Base-by-base conservation (phyloP, 2,113 vertebrate species). In the Sakesphorus luctuosus region DNA sequence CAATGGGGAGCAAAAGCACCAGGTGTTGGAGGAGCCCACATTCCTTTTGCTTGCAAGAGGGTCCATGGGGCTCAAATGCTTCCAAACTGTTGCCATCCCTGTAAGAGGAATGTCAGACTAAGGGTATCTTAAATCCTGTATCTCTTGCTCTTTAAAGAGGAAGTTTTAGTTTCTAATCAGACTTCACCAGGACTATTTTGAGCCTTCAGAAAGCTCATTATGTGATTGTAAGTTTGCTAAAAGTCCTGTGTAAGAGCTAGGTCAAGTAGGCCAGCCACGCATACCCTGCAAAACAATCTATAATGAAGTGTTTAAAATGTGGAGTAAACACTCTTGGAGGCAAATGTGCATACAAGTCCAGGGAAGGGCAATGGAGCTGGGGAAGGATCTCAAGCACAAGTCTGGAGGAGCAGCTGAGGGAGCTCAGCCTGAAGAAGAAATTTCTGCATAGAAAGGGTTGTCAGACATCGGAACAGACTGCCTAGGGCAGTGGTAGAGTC, bases 21-120 rank as follows among this genome's bases (percentile, higher is more conserved):
- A 29, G 46, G 46, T 5, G 19, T 36, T 58, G 0, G 20, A 94
- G 71, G 26, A 65, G 40, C 10, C 8, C 1, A 0, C 1, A 8
- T 29, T 62, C 11, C 7, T 77, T 58, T 40, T 14, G 12, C 49
- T 75, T 68, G 18, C 33, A 79, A 26, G 35, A 80, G 9, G 9
- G 11, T 28, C 35, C 44, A 24, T 0, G 58, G 29, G 26, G 19
- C 47, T 36, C 38, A 23, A 63, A 19, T 17, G 23, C 52, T 63
- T 82, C 49, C 43, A 36, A 49, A 36, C 6, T 53, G n/a, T 14
- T 77, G 52, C 19, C 28, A 53, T 19, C 58, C 31, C 18, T 33
- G 50, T 28, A 25, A 52, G 49, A 50, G 23, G 24, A 43, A 31
- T 1, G 12, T 25, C 29, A 84, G 55, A 78, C 3, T 13, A 71